Conservation (phyloP, 1,140 invertebrate genomes). For the Cylas formicarius region DNA sequence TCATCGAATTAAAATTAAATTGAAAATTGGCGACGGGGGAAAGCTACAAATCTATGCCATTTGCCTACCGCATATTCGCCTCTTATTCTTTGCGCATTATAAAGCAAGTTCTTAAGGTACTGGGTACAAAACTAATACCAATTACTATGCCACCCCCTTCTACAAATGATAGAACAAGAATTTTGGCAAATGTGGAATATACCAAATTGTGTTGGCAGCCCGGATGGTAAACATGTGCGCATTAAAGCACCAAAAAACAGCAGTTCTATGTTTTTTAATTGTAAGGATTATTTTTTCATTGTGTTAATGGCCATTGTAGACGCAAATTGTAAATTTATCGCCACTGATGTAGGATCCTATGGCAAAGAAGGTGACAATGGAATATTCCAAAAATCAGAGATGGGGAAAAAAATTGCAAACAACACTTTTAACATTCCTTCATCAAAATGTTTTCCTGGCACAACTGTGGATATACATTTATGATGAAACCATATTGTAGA, state of each 20-base stretch:
- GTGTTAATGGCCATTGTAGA: constrained; percentile 45
- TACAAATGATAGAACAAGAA: no score
- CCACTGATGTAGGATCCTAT: constrained; percentile 42
- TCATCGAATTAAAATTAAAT: no score
- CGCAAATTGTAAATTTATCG: constrained; percentile 42
- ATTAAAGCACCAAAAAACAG: constrained; percentile 34
- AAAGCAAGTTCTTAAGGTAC: no score
- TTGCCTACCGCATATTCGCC: no score
- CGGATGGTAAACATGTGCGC: constrained; percentile 44
- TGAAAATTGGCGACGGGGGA: no score
- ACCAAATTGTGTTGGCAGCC: constrained; percentile 43
- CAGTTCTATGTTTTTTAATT: constrained; percentile 41
- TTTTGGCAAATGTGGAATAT: constrained; percentile 43
- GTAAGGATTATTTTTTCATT: constrained; percentile 42
- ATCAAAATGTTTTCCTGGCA: constrained; percentile 4
- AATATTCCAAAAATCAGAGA: constrained; percentile 4
- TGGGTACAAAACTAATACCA: no score
- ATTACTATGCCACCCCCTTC: no score
- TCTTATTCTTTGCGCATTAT: no score
- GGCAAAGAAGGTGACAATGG: constrained; percentile 13
- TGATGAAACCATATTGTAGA: no score
- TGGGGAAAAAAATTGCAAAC: constrained; percentile 16
- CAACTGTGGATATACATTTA: not conserved
- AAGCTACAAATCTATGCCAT: no score
- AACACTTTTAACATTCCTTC: constrained; percentile 12